Evolutionary conservation across 2,888 invertebrate genomes (phyloP), one percentile per base, ranked within the genome.

Genomic region (Auanema freiburgensis): DNA sequence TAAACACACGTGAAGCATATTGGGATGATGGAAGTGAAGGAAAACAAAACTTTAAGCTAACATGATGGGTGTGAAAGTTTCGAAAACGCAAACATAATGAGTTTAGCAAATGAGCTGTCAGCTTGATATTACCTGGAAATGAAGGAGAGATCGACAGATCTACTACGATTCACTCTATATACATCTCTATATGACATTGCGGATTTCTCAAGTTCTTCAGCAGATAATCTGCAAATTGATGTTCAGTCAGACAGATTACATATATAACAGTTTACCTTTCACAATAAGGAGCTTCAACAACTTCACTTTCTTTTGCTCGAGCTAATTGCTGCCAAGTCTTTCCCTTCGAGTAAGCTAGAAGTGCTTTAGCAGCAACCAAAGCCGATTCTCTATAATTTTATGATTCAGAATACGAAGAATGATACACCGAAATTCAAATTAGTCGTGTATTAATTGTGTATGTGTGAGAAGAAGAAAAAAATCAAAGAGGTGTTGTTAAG

Each of bases 241-340:
- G 6, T 2, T 10, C 14, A 4, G 40, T n/a, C 11, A 11, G 11
- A 43, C 43, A 1, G 21, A 23, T 23, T 16, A n/a, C 6, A 24
- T n/a, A 12, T 5, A 14, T 14, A 18, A 57, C 14, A 24, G 11
- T 4, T 5, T 23, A 72, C 72, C 72, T 66, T 59, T 72, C 70
- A 64, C 70, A 68, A 61, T 65, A 72, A 41, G 72, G 72, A 40
- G 66, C 65, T 24, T 63, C 70, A 54, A 57, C 46, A 42, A 72
- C 51, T 12, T 71, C 65, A 42, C 63, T 52, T 43, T 62, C 65
- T 59, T 66, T 64, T 50, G 61, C 64, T 59, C 67, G 53, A 44
- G 69, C 71, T 42, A 71, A 63, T 61, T 71, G 59, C 59, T 71
- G 71, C 74, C 74, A 74, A 53, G 66, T 61, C 58, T 71, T 69